Evolutionary conservation across 1,140 invertebrate species (phyloP), one percentile per base, ranked within the genome.

Genomic region (Lanistes nyassanus): DNA sequence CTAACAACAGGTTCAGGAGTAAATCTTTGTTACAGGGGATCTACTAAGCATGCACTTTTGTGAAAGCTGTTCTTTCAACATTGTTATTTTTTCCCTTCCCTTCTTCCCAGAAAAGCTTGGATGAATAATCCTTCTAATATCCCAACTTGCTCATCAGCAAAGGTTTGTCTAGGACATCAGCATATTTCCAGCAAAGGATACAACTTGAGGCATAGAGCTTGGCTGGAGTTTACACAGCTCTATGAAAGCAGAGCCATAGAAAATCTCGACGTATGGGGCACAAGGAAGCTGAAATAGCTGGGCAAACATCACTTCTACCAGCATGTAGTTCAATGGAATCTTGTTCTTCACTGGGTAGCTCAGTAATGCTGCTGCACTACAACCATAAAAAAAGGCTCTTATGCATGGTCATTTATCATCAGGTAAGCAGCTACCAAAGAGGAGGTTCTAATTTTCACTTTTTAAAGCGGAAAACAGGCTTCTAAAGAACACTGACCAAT

Each of bases 151-250:
- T 16, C 42, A 47, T 47, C 42, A 47, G 9, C 42, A 47, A 47
- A 13, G 42, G 42, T 16, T 47, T 0, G 42, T 47, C 19, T 47
- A 9, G 19, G 42, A 47, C 19, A 47, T 47, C 42, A 9, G 19
- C 9, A 47, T 13, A 16, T 47, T 62, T 11, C 53, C 21, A 19
- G 36, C 1, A 72, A 89, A 90, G 86, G 87, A 89, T 89, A 87
- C 88, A 81, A 94, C 97, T 91, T 98, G 97, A 13, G 98, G 98
- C 94, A 99, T 96, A 19, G 96, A 97, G 6, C 95, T 95, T 11
- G 97, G 97, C 85, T 98, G 96, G 16, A 98, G 90, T 90, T 99
- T 99, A 89, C 98, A 99, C 53, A 99, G 88, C 89, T 99, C 98
- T 84, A 99, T 97, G 23, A 99, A 90, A 75, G 98, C 93, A 9